Evolutionary conservation across 2,113 vertebrate species (phyloP), one percentile per base, ranked within the genome.

Genomic region (Vidua chalybeata): DNA sequence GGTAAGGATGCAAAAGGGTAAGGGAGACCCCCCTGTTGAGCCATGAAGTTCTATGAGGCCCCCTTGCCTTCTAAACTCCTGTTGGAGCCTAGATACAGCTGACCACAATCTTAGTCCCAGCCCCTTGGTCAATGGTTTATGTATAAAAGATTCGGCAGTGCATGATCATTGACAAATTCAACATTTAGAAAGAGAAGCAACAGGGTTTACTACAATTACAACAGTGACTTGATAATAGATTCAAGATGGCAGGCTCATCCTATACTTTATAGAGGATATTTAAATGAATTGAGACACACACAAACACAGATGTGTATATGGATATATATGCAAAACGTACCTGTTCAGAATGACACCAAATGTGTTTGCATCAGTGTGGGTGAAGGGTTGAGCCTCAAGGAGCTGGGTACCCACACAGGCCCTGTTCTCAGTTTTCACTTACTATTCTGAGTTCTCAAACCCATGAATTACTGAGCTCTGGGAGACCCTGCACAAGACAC

Each of bases 281-380:
- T 46, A 21, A 35, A 39, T 54, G 2, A 68, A 35, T 54, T 82
- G 46, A 54, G n/a, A 54, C 54, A 21, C 10, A 13, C 23, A 63
- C 12, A 45, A 49, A 27, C 9, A 15, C 12, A 46, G 15, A 30
- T 4, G 4, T 39, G 15, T 22, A 4, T 33, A 24, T 18, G 16
- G 7, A 17, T 17, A 39, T 8, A 30, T 10, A 51, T 0, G 0
- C 15, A 13, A 48, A 61, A 41, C 13, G 6, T 26, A 21, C 20
- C 15, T 54, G 16, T 19, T 62, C 35, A n/a, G 21, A 48, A 4
- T 35, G n/a, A 30, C 16, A 18, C 8, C 4, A 30, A 61, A 54
- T 24, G 16, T 28, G 33, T 82, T 82, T 82, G n/a, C n/a, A 48
- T 46, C 28, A 54, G n/a, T 54, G 10, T 22, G 20, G 54, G 11